A percentile compares a stretch with the other conserved stretches of the same genome.
Evolutionary conservation across 2,888 invertebrate species (phyloP).

Genomic region (Drosophila mettleri): DNA sequence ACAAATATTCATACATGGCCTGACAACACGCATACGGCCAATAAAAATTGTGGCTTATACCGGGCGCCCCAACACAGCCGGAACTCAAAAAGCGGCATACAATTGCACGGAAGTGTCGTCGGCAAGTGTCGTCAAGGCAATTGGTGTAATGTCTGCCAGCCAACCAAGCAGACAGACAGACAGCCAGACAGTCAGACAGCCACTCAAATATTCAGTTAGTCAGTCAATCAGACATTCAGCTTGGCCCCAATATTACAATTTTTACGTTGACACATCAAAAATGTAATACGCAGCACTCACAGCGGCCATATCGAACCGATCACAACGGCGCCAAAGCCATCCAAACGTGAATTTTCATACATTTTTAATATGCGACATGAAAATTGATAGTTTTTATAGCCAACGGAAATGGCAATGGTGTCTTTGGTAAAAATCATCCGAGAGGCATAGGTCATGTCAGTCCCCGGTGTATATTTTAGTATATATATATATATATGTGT

Average conservation of each 20-base stretch:
- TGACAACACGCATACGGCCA: constrained; percentile 80
- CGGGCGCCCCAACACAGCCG: constrained; percentile 36
- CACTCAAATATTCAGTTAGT: constrained; percentile 53
- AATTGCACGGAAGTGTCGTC: constrained; percentile 80
- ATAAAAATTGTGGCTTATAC: constrained; percentile 60
- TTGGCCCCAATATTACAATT: constrained; percentile 37
- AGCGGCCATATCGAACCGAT: constrained; percentile 13
- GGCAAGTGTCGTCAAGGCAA: constrained; percentile 80
- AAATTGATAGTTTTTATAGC: constrained; percentile 13
- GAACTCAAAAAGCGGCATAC: constrained; percentile 70
- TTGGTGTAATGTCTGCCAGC: constrained; percentile 63
- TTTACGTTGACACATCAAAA: constrained; percentile 42
- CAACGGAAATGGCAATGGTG: neutral
- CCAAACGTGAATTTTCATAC: neutral
- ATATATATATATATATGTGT: neutral
- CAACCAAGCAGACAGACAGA: constrained; percentile 18
- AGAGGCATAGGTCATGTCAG: neutral
- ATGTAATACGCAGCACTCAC: constrained; percentile 31
- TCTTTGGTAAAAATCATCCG: neutral
- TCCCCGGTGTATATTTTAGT: no score
- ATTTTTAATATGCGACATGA: constrained; percentile 16
- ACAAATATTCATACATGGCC: constrained; percentile 80
- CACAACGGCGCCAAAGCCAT: constrained; percentile 40
- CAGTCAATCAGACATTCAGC: constrained; percentile 33
- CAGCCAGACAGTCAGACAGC: constrained; percentile 17